A percentile compares a stretch with the other conserved stretches of the same genome.
Evolutionary conservation across 2,113 vertebrate genomes (phyloP).

Genomic region (Oreocharis arfaki): DNA sequence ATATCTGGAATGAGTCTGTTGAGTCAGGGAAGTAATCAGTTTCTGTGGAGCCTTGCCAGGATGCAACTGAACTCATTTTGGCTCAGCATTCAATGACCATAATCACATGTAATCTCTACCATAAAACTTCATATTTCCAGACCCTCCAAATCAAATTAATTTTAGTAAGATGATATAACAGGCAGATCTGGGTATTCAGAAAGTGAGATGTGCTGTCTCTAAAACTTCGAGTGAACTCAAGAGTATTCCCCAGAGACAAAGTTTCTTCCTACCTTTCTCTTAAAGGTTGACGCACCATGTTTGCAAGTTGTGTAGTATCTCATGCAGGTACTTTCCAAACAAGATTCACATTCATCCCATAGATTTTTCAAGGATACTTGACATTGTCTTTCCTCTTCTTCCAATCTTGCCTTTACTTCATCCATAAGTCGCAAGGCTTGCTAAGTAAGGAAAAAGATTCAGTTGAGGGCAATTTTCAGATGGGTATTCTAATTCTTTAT

Average conservation of each 20-base stretch:
- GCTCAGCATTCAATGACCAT: neutral
- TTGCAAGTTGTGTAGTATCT: conserved; percentile 81
- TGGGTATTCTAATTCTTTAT: neutral
- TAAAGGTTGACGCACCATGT: conserved; percentile 70
- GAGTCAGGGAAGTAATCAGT: neutral
- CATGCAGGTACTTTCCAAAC: conserved; percentile 84
- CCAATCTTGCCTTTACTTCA: conserved; percentile 83
- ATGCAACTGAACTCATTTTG: neutral
- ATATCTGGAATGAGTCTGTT: neutral
- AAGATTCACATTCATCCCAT: conserved; percentile 85
- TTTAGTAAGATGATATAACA: neutral
- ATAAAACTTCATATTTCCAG: neutral
- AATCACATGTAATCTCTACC: neutral
- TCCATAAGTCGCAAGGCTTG: conserved; percentile 79
- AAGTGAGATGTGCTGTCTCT: neutral
- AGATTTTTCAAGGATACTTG: conserved; percentile 73
- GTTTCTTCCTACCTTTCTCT: conserved; percentile 74
- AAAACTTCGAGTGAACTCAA: neutral
- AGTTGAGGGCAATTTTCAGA: neutral
- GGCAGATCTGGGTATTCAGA: neutral
- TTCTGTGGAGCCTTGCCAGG: neutral
- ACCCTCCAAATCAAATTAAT: neutral
- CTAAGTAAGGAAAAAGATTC: conserved; percentile 61
- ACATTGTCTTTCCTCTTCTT: conserved; percentile 83
- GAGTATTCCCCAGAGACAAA: neutral